Evolutionary conservation across 2,113 vertebrate genomes (phyloP).

Genomic region (Oncorhynchus masou): DNA sequence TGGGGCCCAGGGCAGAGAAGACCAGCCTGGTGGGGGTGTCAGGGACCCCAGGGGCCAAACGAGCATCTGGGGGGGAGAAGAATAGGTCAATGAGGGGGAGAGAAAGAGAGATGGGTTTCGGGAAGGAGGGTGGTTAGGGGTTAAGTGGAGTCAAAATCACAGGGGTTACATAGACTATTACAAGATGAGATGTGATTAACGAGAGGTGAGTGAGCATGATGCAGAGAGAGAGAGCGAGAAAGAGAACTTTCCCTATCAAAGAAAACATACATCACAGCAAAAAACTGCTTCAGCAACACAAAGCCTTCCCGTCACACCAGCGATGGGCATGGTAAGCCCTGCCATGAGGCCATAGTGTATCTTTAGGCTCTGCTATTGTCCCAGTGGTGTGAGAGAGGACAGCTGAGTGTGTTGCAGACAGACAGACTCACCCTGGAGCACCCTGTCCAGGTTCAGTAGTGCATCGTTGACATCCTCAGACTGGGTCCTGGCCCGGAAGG

Average conservation of each 20-base stretch:
- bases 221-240: background rate
- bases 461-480: conserved; percentile 68
- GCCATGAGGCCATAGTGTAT: too few relatives aligned
- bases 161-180: background rate
- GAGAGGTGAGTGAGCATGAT: background rate
- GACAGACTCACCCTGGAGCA: conserved; percentile 66
- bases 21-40: conserved; percentile 92
- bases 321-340: too few relatives aligned
- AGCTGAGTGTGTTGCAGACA: background rate
- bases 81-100: background rate
- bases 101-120: conserved; percentile 1
- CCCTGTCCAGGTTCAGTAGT: conserved; percentile 69
- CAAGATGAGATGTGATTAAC: background rate
- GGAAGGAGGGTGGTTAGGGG: background rate
- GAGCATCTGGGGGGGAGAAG: conserved; percentile 68
- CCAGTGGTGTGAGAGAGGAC: background rate
- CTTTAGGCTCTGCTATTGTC: too few relatives aligned
- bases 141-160: background rate
- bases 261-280: background rate
- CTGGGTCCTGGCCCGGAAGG: conserved; percentile 55
- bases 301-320: too few relatives aligned
- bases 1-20: conserved; percentile 94
- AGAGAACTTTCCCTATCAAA: background rate
- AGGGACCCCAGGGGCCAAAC: conserved; percentile 76
- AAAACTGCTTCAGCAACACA: background rate